Percentiles rank a stretch among this genome's conserved stretches.
phyloP scores from a whole-genome alignment of 2,797 vertebrate species.

The Neopelma chrysocephalum region DNA sequence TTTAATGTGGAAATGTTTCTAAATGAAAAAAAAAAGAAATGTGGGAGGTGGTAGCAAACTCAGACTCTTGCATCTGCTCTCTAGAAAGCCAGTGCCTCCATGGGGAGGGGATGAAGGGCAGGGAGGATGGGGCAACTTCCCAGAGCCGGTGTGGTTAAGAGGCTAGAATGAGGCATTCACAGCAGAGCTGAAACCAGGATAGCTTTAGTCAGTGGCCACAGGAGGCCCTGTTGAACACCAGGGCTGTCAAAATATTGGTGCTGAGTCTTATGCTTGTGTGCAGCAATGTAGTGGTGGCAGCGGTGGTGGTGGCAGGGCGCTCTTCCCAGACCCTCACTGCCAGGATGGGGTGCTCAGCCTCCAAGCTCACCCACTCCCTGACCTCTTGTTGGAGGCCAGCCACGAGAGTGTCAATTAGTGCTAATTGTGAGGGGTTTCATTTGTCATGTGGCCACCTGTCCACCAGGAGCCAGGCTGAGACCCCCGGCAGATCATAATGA shows the following conservation, averaged over 20 bases:
- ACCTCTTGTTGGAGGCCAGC: not conserved
- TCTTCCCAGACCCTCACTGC: not conserved
- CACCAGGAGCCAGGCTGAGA: conserved; percentile 14
- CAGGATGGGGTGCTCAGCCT: not conserved
- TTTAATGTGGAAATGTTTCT: conserved; percentile 66
- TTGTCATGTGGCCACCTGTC: conserved; percentile 60
- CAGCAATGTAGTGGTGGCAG: accelerated
- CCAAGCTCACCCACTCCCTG: not conserved
- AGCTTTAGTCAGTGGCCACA: not conserved
- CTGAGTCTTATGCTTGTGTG: accelerated
- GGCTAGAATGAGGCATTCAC: not conserved
- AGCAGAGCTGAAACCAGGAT: not conserved
- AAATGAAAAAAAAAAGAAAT: conserved; percentile 29
- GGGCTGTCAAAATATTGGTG: not conserved
- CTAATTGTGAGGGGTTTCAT: conserved; percentile 26
- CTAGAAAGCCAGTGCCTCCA: not conserved
- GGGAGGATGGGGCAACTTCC: not conserved
- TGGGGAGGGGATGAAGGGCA: not conserved
- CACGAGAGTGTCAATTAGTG: conserved; percentile 61
- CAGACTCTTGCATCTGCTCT: not conserved
- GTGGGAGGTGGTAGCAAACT: not conserved
- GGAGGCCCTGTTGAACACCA: not conserved
- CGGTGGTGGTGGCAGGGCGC: accelerated
- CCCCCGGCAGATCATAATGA: conserved; percentile 25
- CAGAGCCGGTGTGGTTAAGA: not conserved